Conservation (phyloP, 2,888 invertebrate species). For the Erynnis tages region DNA sequence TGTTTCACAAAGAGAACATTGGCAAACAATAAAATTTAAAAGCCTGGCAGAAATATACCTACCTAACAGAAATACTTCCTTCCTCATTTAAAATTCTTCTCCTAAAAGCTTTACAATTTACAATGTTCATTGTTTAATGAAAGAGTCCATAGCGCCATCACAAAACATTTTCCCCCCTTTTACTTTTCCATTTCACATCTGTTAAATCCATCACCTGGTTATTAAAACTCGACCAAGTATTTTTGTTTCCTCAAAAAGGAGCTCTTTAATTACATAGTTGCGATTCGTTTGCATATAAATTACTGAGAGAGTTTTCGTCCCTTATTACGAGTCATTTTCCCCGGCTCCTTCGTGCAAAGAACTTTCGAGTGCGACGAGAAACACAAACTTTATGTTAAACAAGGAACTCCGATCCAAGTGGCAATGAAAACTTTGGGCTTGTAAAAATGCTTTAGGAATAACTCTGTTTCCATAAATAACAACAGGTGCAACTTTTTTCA, state of each 20-base stretch:
- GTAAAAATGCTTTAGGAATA: constrained; percentile 31
- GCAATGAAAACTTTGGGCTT: constrained; percentile 37
- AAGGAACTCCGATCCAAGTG: constrained; percentile 49
- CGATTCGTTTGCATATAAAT: constrained; percentile 75
- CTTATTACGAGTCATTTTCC: constrained; percentile 62
- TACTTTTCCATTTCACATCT: neutral
- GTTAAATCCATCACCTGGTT: neutral
- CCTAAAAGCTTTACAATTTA: no score
- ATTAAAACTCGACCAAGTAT: neutral
- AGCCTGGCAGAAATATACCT: no score
- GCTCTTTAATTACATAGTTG: constrained; percentile 61
- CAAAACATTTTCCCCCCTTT: neutral
- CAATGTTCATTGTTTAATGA: no score
- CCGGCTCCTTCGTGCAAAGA: constrained; percentile 63
- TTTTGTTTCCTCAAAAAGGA: constrained; percentile 45
- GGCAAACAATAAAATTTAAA: no score
- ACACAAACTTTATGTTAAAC: constrained; percentile 65
- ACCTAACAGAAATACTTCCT: no score
- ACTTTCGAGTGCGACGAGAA: constrained; percentile 47
- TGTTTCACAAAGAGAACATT: no score
- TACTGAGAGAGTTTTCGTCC: constrained; percentile 59
- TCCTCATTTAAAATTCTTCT: no score
- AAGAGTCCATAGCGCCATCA: no score
- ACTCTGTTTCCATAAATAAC: no score
- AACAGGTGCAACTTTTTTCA: no score